These are phyloP conservation scores for Adoxophyes honmai DNA, from an alignment of 1,140 invertebrate genomes.

Conservation along the genomic window DNA sequence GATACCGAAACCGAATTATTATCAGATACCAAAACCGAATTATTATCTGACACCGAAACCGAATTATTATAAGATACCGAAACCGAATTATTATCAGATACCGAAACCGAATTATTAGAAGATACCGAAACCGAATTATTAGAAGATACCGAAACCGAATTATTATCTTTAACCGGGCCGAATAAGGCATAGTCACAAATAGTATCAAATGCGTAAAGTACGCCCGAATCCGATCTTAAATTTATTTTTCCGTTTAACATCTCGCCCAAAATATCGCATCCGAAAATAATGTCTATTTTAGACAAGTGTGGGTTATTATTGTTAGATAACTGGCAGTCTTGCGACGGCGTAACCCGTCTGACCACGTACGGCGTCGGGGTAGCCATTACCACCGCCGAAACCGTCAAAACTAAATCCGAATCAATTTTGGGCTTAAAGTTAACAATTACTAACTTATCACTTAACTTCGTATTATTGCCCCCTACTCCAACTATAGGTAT, in stretches of 20 bases:
- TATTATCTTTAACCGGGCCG: not conserved
- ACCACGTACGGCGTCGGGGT: not conserved
- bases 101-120: no score
- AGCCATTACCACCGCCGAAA: not conserved
- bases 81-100: no score
- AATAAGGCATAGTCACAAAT: slow-evolving; percentile 24
- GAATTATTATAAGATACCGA: no score
- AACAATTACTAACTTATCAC: not conserved
- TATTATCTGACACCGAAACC: no score
- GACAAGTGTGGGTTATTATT: slow-evolving; percentile 1
- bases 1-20: no score
- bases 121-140: no score
- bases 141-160: no score
- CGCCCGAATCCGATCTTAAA: slow-evolving; percentile 18
- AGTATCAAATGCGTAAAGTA: slow-evolving; percentile 23
- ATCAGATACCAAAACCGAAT: no score
- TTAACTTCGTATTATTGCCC: not conserved
- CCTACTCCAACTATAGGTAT: not conserved
- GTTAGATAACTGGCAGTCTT: slow-evolving; percentile 7
- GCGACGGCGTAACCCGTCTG: not conserved
- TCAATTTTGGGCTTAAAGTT: not conserved
- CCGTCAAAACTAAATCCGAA: not conserved
- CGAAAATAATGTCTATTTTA: slow-evolving; percentile 23
- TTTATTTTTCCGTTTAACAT: slow-evolving; percentile 17
- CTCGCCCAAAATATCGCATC: slow-evolving; percentile 22